Evolutionary conservation across 2,797 vertebrate species (phyloP).

Genomic region (Dicrostonyx torquatus): DNA sequence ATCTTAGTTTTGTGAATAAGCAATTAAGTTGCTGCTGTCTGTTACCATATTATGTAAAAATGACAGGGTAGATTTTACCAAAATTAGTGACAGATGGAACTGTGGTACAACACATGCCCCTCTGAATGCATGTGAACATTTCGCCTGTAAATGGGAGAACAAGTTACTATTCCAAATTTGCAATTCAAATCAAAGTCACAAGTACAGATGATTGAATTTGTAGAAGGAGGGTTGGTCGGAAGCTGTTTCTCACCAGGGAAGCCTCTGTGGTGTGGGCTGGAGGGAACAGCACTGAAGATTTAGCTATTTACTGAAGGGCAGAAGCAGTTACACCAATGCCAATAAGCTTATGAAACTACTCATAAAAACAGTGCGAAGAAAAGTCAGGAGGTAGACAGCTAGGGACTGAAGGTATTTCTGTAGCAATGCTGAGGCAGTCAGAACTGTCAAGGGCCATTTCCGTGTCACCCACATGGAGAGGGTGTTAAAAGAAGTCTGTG

Average conservation of each 20-base stretch:
- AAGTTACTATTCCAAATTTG: slow-evolving; percentile 59
- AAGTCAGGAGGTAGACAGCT: neutral
- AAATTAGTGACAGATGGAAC: slow-evolving; percentile 67
- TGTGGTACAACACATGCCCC: slow-evolving; percentile 19
- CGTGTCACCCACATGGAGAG: neutral
- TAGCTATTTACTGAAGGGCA: neutral
- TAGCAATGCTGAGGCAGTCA: neutral
- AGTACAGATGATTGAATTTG: slow-evolving; percentile 53
- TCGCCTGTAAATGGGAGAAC: slow-evolving; percentile 32
- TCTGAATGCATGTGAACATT: slow-evolving; percentile 26
- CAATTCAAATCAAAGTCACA: slow-evolving; percentile 65
- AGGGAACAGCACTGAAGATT: neutral
- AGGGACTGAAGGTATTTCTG: neutral
- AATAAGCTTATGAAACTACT: neutral
- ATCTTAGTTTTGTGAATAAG: slow-evolving; percentile 7
- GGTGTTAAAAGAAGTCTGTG: neutral
- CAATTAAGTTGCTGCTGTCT: slow-evolving; percentile 46
- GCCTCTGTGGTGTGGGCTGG: neutral
- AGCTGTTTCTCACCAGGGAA: neutral
- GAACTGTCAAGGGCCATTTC: neutral
- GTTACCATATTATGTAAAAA: slow-evolving; percentile 19
- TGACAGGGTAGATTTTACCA: slow-evolving; percentile 50
- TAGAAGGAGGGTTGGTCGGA: neutral
- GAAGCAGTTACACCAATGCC: neutral
- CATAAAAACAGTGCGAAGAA: neutral